Conservation (phyloP, 2,888 invertebrate genomes). For the Cheilosia variabilis region DNA sequence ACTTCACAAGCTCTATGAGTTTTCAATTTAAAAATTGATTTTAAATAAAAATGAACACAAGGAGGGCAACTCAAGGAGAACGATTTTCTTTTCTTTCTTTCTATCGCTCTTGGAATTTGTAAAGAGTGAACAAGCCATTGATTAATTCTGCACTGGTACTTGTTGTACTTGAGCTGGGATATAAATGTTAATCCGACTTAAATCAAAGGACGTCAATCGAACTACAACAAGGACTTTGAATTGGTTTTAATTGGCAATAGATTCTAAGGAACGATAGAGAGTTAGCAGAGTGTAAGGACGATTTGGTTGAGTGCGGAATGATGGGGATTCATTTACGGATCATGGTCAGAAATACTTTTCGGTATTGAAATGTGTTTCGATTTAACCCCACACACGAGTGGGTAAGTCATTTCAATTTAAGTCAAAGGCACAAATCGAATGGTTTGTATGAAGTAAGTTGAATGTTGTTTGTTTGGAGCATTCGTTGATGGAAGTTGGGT, state of each 20-base stretch:
- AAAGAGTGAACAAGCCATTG: not conserved
- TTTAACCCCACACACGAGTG: not conserved
- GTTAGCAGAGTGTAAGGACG: not conserved
- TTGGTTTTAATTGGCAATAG: not conserved
- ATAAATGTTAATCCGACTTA: not conserved
- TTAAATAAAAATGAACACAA: no score
- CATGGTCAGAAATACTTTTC: not conserved
- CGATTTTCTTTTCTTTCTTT: not conserved
- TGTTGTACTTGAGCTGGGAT: not conserved
- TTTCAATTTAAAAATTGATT: no score
- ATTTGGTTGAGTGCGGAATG: not conserved
- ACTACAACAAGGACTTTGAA: slow-evolving; percentile 5
- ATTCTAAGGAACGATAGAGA: not conserved
- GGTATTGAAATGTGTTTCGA: not conserved
- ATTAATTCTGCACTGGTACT: not conserved
- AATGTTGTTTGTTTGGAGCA: no score
- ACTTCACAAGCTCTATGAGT: no score
- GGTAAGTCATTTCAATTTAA: not conserved
- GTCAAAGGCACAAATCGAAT: no score
- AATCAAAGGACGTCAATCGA: slow-evolving; percentile 2
- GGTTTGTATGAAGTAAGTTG: no score
- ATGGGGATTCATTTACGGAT: slow-evolving; percentile 2
- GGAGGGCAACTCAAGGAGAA: not conserved
- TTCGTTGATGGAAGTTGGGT: no score
- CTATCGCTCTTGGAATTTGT: not conserved